Evolutionary conservation across 2,113 vertebrate genomes (phyloP).

Genomic region (Ovis canadensis): DNA sequence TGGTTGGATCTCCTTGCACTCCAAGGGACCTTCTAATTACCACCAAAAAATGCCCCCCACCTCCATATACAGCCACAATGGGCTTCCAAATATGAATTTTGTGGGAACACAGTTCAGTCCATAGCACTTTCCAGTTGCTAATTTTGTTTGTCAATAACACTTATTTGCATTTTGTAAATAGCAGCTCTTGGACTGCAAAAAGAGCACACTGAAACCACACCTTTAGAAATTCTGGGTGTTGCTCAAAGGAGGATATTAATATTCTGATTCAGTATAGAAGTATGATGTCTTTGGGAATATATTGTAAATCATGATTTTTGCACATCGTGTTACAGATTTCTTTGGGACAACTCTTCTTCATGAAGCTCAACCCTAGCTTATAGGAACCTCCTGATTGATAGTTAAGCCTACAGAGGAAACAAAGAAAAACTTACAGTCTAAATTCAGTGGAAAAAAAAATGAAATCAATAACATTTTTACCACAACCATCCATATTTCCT

Average conservation of each 20-base stretch:
- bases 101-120: not conserved
- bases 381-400: not conserved
- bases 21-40: not conserved
- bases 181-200: not conserved
- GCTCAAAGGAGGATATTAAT: not conserved
- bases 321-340: not conserved
- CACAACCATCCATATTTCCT: not conserved
- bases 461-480: not conserved
- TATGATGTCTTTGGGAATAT: not conserved
- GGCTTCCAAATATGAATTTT: not conserved
- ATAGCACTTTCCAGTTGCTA: not conserved
- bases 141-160: not conserved
- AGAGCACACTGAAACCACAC: not conserved
- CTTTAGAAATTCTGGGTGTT: slow-evolving; percentile 6
- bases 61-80: not conserved
- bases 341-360: not conserved
- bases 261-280: slow-evolving; percentile 11
- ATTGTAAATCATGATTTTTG: not conserved
- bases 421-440: not conserved
- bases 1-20: too few species aligned
- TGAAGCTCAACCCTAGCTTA: not conserved
- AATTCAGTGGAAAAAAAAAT: not conserved
- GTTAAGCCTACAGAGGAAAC: not conserved
- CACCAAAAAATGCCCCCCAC: not conserved
- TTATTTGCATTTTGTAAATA: not conserved